Base-by-base conservation (phyloP, 1,140 invertebrate genomes). In the Polypedilum pembai region DNA sequence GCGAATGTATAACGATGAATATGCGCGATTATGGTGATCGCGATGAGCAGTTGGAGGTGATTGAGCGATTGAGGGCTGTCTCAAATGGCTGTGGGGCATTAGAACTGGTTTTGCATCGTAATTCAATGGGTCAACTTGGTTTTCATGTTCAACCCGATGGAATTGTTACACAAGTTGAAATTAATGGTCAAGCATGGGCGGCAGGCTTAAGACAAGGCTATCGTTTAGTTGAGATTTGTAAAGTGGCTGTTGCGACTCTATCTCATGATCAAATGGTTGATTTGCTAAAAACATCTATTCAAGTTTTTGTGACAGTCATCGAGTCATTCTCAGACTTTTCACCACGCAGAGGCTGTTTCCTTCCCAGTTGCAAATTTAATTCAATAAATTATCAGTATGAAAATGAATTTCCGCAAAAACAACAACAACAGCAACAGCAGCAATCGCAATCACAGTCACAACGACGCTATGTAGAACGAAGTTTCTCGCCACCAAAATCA, bases 101-200 rank as follows among this genome's bases (percentile, higher is more conserved):
- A 75, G 92, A 95, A 79, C 85, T 92, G 78, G 90, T 87, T 69
- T 83, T 92, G 76, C 80, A 75, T 76, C 85, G 94, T 18, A 96
- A 95, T 79, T 88, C 88, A 66, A 85, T 92, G 65, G 91, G 93
- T 45, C 94, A 97, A 79, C 86, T 98, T 41, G 96, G 96, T 33
- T 98, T 98, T 84, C 94, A 98, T 82, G 94, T 98, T 21, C 94
- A 98, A 80, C 92, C 94, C 12, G 96, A 98, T 83, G 96, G 96
- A 3, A 88, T 98, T 3, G 94, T 98, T 1, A 97, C 94, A 1
- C 92, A 96, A 79, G 95, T 98, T 0, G 95, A 98, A 82, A 87
- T 86, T 75, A 90, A 90, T 79, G 94, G 95, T 3, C 87, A 91
- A 76, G 95, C 96, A 8, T 94, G 91, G 85, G 88, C 93, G 75